Evolutionary conservation across 2,113 vertebrate genomes (phyloP).

Genomic region (Microcebus lehilahytsara): DNA sequence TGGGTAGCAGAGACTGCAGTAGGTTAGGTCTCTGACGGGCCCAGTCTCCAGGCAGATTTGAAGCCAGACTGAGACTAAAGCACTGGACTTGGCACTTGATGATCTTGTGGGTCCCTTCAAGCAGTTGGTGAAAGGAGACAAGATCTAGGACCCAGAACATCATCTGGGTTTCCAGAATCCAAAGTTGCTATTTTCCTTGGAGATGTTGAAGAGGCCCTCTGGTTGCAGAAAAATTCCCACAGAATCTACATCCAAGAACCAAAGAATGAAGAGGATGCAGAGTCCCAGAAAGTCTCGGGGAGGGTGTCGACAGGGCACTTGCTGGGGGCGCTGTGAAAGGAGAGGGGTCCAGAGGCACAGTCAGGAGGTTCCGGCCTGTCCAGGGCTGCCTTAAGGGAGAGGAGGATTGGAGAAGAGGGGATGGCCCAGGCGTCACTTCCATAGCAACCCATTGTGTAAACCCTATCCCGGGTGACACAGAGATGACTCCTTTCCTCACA

Average conservation of each 20-base stretch:
- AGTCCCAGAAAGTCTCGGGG: slow-evolving; percentile 52
- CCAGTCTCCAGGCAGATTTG: not conserved
- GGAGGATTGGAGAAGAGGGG: slow-evolving; percentile 73
- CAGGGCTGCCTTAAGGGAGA: slow-evolving; percentile 54
- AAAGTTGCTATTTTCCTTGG: not conserved
- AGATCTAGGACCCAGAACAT: not conserved
- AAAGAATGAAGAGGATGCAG: slow-evolving; percentile 83
- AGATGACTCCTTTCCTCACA: not conserved
- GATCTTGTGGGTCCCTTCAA: not conserved
- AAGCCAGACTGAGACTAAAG: not conserved
- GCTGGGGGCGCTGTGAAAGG: slow-evolving; percentile 80
- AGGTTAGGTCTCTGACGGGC: not conserved
- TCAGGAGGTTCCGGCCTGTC: slow-evolving; percentile 76
- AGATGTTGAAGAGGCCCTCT: slow-evolving; percentile 35
- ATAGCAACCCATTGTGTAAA: not conserved
- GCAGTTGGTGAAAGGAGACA: not conserved
- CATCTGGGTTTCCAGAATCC: not conserved
- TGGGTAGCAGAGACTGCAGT: not conserved
- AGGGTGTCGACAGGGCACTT: slow-evolving; percentile 78
- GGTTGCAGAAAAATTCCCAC: not conserved
- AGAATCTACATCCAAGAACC: slow-evolving; percentile 78
- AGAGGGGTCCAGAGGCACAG: slow-evolving; percentile 81
- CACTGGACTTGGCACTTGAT: not conserved
- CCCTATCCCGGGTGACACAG: not conserved
- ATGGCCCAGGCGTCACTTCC: slow-evolving; percentile 63